Percentiles rank a stretch among this genome's conserved stretches.
These are phyloP conservation scores for Pyxicephalus adspersus DNA, from an alignment of 2,113 vertebrate species.

Conservation along the genomic window DNA sequence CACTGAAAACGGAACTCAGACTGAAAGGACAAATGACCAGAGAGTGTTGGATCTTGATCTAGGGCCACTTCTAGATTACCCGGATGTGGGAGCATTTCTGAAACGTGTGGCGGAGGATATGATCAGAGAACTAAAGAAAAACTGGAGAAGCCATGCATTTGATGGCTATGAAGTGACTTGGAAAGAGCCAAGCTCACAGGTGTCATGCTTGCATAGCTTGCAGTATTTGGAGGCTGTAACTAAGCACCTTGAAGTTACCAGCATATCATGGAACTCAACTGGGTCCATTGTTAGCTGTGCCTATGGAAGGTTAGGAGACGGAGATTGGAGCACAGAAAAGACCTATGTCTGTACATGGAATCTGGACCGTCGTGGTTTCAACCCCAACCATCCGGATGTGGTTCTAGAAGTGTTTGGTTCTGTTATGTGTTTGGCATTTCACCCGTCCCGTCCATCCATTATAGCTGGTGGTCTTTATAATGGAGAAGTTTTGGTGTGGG, in stretches of 20 bases:
- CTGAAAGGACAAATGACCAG: constrained; percentile 40
- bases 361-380: constrained; percentile 80
- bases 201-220: constrained; percentile 78
- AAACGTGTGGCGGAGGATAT: constrained; percentile 78
- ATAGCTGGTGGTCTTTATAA: constrained; percentile 90
- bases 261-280: constrained; percentile 86
- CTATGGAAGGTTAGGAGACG: constrained; percentile 82
- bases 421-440: constrained; percentile 84
- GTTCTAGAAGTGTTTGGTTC: constrained; percentile 80
- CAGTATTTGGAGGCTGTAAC: constrained; percentile 76
- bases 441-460: constrained; percentile 81
- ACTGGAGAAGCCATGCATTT: constrained; percentile 85
- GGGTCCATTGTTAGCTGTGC: constrained; percentile 87
- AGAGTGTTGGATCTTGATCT: neutral
- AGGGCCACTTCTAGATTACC: constrained; percentile 51
- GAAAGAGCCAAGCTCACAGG: constrained; percentile 77
- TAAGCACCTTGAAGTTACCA: constrained; percentile 82
- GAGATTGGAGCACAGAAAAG: constrained; percentile 86
- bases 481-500: constrained; percentile 92
- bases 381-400: constrained; percentile 72
- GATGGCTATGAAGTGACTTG: constrained; percentile 89
- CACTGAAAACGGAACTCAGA: constrained; percentile 72
- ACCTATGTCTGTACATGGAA: constrained; percentile 91
- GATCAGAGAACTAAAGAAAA: constrained; percentile 80
- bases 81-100: too few species aligned